Base-by-base conservation (phyloP, 2,797 vertebrate species). In the Melanotaenia pygmaea region DNA sequence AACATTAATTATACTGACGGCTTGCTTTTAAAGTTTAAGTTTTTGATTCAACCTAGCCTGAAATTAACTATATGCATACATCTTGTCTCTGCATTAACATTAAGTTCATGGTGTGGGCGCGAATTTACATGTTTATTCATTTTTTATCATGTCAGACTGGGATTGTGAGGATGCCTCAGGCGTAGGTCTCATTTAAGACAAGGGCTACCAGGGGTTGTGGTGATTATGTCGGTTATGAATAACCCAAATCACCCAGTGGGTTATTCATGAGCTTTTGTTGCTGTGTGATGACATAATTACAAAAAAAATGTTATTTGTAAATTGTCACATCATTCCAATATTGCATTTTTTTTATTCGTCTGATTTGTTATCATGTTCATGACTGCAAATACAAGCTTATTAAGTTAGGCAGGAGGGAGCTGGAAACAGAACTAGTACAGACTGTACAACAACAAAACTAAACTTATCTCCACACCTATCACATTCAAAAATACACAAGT, bases 171-270 rank as follows among this genome's bases (percentile, higher is more conserved):
- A 47, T 28, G 35, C 62, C 26, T 35, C 13, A 7, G 28, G 47
- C 28, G 13, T n/a, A n/a, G 74, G 16, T 59, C 50, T 72, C 58
- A 58, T 32, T 30, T 2, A 22, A 24, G 38, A 34, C 32, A 53
- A 35, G 14, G 9, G 16, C 6, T 45, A 20, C 18, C 2, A 43
- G 22, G 13, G n/a, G 18, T 57, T 22, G 22, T 60, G 61, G 10
- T 4, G 6, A 73, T 67, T 37, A 65, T 32, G 26, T 22, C 5
- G 26, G 30, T 45, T 59, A 30, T 56, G 64, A 50, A 79, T 66
- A 6, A 59, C 7, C 35, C 71, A 40, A 76, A 72, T 66, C 16
- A 26, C 57, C 8, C 7, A 20, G 13, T 64, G 37, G 26, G 20
- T 64, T 45, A 18, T 1, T n/a, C 26, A 75, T 16, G 11, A 66